phyloP scores from a whole-genome alignment of 2,888 invertebrate species.

The Sarcophaga subvicina region DNA sequence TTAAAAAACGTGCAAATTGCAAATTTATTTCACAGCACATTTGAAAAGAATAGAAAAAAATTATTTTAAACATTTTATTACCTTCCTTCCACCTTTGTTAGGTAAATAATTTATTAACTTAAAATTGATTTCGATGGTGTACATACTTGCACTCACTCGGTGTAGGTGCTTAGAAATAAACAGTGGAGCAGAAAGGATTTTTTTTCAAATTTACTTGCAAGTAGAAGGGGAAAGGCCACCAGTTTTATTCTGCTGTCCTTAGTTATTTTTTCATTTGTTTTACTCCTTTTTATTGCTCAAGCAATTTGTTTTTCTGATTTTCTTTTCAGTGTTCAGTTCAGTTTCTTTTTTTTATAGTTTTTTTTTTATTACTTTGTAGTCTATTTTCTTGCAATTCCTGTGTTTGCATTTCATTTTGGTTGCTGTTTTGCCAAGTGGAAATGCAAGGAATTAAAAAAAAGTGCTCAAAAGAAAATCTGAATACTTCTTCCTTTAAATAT shows the following conservation, averaged over 20 bases:
- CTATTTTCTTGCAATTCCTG: not conserved
- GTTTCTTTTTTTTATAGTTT: not conserved
- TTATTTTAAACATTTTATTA: slow-evolving; percentile 31
- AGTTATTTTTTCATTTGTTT: slow-evolving; percentile 41
- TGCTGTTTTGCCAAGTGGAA: slow-evolving; percentile 43
- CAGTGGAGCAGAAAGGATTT: slow-evolving; percentile 5
- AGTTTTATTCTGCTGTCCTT: not conserved
- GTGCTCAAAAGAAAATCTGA: not conserved
- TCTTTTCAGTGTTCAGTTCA: not conserved
- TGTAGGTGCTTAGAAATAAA: slow-evolving; percentile 27
- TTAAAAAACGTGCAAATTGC: slow-evolving; percentile 54
- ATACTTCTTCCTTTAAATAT: slow-evolving; percentile 35
- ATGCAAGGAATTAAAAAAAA: slow-evolving; percentile 2
- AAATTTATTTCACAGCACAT: slow-evolving; percentile 47
- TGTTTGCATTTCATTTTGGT: slow-evolving; percentile 24
- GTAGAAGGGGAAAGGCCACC: not conserved
- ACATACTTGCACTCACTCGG: not conserved
- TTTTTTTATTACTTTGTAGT: not conserved
- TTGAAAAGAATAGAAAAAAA: slow-evolving; percentile 12
- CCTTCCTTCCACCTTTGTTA: slow-evolving; percentile 41
- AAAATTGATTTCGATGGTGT: slow-evolving; percentile 63
- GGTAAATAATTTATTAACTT: slow-evolving; percentile 65
- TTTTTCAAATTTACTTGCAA: not conserved
- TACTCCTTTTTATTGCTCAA: not conserved
- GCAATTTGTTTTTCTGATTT: slow-evolving; percentile 43